A percentile compares a stretch with the other conserved stretches of the same genome.
These are phyloP conservation scores for Myopa tessellatipennis DNA, from an alignment of 2,888 invertebrate species.

Conservation along the genomic window DNA sequence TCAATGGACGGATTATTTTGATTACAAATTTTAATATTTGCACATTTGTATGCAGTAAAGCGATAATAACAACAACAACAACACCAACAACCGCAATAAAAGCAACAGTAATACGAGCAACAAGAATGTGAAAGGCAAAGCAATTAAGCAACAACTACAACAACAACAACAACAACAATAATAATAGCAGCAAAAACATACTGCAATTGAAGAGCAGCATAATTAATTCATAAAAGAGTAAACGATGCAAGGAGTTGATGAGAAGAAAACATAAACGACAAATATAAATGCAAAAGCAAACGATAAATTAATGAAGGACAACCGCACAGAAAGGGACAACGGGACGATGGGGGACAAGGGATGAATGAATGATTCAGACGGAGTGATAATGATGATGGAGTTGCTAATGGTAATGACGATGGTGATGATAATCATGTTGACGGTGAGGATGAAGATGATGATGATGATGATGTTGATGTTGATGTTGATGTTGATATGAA, in stretches of 20 bases:
- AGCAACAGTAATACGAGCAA: too few relatives aligned
- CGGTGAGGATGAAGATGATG: not conserved
- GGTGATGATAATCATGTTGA: not conserved
- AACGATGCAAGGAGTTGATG: not conserved
- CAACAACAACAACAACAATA: slow-evolving; percentile 4
- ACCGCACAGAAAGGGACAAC: not conserved
- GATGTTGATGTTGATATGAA: not conserved
- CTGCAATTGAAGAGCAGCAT: slow-evolving; percentile 9
- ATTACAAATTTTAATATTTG: slow-evolving; percentile 39
- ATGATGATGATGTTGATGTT: not conserved
- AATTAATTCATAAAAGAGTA: slow-evolving; percentile 32
- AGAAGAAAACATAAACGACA: slow-evolving; percentile 5
- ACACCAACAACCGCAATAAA: not conserved
- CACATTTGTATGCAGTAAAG: slow-evolving; percentile 15
- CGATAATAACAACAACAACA: not conserved
- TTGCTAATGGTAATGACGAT: not conserved
- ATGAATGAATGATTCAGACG: not conserved
- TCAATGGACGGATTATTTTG: slow-evolving; percentile 36
- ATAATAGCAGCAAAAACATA: slow-evolving; percentile 18
- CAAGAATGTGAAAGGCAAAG: not conserved
- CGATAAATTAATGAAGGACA: slow-evolving; percentile 31
- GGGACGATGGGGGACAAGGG: not conserved
- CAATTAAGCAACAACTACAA: not conserved
- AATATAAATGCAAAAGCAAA: slow-evolving; percentile 29
- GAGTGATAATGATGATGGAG: not conserved